Base-by-base conservation (phyloP, 2,888 invertebrate species). In the Calameuta pallipes region DNA sequence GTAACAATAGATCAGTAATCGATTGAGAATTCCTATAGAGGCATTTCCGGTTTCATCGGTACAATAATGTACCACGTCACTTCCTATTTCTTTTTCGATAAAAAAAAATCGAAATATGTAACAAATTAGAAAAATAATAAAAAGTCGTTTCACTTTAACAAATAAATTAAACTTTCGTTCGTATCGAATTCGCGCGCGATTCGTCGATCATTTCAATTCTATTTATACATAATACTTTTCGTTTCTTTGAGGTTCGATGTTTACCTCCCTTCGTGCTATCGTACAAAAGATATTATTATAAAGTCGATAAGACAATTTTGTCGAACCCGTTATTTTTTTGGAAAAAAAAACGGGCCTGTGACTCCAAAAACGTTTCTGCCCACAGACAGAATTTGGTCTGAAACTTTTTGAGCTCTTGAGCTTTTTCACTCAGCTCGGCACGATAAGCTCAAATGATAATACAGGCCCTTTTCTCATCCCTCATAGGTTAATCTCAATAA, bases 401-500 rank as follows among this genome's bases (percentile, higher is more conserved):
- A 56, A 56, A 23, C 56, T 23, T 56, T 56, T 56, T 23, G 56
- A 56, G 56, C 41, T 71, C 2, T n/a, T 71, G 13, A 11, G 71
- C 13, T 15, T 33, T 71, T 71, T 71, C 71, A 71, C 31, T 56
- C 56, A 23, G 56, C 56, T 23, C 23, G 56, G 23, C 56, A 56
- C 9, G 56, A 56, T 9, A 56, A 56, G 56, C 56, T 56, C 56
- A 56, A 56, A 56, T 23, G 56, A 23, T 23, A 56, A 56, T 23
- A 2, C 23, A 56, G 56, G 56, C 56, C 31, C 37, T n/a, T 70
- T 71, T 75, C n/a, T 75, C 70, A 30, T 56, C 76, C 76, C 78
- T 78, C 78, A 78, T 76, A 76, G 78, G 76, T 71, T 74, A 33
- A 76, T 74, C 75, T 37, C 74, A 74, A 75, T 71, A 69, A 78